These are phyloP conservation scores for Hyppa rectilinea DNA, from an alignment of 2,888 invertebrate species.

Conservation along the genomic window DNA sequence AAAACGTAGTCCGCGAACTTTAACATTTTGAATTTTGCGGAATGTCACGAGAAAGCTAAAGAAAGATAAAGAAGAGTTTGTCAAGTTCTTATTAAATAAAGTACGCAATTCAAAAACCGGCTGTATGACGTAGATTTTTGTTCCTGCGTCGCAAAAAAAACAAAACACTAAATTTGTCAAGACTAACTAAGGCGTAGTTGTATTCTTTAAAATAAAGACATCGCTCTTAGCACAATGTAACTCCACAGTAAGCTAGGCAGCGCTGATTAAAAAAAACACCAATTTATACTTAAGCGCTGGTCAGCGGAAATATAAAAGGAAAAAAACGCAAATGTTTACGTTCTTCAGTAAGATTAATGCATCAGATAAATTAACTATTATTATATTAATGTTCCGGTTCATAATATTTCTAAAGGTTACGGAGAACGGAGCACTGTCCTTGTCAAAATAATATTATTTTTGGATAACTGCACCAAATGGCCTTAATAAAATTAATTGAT, in stretches of 20 bases:
- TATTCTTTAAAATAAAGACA: not conserved
- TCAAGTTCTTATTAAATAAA: no score
- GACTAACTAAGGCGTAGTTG: not conserved
- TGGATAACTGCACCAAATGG: slow-evolving; percentile 48
- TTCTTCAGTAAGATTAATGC: slow-evolving; percentile 26
- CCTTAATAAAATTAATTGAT: slow-evolving; percentile 56
- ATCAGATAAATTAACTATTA: slow-evolving; percentile 36
- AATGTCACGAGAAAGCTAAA: no score
- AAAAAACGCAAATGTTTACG: slow-evolving; percentile 25
- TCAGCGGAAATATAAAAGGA: slow-evolving; percentile 18
- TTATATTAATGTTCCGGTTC: slow-evolving; percentile 47
- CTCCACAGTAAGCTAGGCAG: not conserved
- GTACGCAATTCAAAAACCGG: no score
- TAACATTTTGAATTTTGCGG: no score
- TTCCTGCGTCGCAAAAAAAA: not conserved
- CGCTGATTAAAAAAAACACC: not conserved
- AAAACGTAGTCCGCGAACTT: no score
- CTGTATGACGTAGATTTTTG: not conserved
- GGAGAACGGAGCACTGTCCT: slow-evolving; percentile 54
- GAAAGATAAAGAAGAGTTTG: no score
- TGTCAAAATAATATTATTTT: slow-evolving; percentile 55
- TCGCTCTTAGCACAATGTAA: not conserved
- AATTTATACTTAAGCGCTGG: not conserved
- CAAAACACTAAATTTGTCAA: slow-evolving; percentile 10
- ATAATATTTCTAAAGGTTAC: slow-evolving; percentile 51